phyloP scores from a whole-genome alignment of 1,140 invertebrate species.

The Drosophila serrata region DNA sequence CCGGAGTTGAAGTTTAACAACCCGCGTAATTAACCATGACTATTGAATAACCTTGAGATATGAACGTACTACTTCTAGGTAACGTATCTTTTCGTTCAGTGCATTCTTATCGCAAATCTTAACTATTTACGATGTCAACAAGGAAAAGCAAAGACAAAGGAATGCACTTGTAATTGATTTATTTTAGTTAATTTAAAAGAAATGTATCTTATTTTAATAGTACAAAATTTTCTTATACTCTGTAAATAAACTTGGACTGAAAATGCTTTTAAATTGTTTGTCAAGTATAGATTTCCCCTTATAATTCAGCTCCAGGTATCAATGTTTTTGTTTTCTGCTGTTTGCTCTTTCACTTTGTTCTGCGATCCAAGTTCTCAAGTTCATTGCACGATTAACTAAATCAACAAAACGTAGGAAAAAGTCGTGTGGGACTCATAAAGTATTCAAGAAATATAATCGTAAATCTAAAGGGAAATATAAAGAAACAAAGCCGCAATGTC shows the following conservation, averaged over 20 bases:
- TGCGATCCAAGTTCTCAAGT: conserved; percentile 48
- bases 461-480: conserved; percentile 1
- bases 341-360: conserved; percentile 41
- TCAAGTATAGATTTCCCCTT: background rate
- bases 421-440: conserved; percentile 12
- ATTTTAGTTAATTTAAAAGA: conserved; percentile 2
- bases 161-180: conserved; percentile 5
- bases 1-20: conserved; percentile 51
- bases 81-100: conserved; percentile 51
- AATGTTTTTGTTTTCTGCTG: conserved; percentile 11
- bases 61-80: background rate
- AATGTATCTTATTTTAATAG: no score
- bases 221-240: no score
- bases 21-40: conserved; percentile 50
- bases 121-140: conserved; percentile 49
- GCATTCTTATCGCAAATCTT: conserved; percentile 55
- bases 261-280: background rate
- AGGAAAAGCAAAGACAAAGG: conserved; percentile 12
- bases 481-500: background rate
- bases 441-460: conserved; percentile 18
- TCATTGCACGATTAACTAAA: conserved; percentile 73
- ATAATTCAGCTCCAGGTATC: conserved; percentile 4
- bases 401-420: conserved; percentile 39
- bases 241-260: background rate
- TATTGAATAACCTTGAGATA: conserved; percentile 35